phyloP scores from a whole-genome alignment of 2,888 invertebrate genomes.

The Microdon myrmicae region DNA sequence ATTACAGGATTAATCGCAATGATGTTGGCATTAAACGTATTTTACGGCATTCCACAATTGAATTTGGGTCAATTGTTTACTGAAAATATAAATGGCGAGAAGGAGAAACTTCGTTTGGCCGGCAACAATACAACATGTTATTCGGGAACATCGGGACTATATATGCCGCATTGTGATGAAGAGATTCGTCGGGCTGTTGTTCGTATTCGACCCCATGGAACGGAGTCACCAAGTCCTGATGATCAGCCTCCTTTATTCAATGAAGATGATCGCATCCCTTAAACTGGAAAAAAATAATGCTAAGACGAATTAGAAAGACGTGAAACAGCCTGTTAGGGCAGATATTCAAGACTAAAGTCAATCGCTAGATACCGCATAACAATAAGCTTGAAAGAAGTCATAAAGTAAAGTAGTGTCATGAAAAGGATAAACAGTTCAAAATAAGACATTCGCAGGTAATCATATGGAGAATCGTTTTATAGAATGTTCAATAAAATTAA shows the following conservation, averaged over 20 bases:
- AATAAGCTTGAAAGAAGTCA: too few species aligned
- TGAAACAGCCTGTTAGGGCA: too few species aligned
- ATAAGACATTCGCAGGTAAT: too few species aligned
- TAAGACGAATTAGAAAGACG: too few species aligned
- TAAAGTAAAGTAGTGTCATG: too few species aligned
- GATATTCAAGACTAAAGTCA: too few species aligned
- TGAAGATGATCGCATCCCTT: slow-evolving; percentile 69
- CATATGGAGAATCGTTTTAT: too few species aligned
- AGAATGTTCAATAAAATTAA: too few species aligned
- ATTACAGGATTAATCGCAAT: slow-evolving; percentile 80
- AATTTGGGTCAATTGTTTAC: slow-evolving; percentile 84
- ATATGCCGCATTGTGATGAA: slow-evolving; percentile 68
- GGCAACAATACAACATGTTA: slow-evolving; percentile 64
- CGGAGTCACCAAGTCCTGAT: slow-evolving; percentile 78
- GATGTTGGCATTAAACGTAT: slow-evolving; percentile 85
- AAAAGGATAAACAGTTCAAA: too few species aligned
- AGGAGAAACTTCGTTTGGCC: slow-evolving; percentile 76
- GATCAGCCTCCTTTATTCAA: slow-evolving; percentile 74
- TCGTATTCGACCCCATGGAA: slow-evolving; percentile 72
- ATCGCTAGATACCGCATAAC: too few species aligned
- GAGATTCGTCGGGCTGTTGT: slow-evolving; percentile 73
- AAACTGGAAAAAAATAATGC: too few species aligned
- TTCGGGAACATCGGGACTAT: slow-evolving; percentile 65
- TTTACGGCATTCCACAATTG: slow-evolving; percentile 90
- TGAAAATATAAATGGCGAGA: slow-evolving; percentile 71